phyloP scores from a whole-genome alignment of 2,797 vertebrate species.

The Micrastur ruficollis region DNA sequence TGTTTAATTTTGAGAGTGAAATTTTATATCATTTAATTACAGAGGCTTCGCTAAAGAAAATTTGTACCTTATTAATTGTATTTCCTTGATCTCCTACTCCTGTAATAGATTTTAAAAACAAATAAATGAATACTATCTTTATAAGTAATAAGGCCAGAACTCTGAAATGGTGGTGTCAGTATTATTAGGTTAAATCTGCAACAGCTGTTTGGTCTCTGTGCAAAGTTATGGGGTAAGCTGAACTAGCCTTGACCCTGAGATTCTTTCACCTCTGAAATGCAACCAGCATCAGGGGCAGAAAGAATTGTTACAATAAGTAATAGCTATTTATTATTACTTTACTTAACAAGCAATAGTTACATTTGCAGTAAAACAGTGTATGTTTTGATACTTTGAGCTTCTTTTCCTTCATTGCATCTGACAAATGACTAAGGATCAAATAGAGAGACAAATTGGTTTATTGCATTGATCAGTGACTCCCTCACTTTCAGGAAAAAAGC shows the following conservation, averaged over 20 bases:
- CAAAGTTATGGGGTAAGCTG: background rate
- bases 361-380: background rate
- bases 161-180: background rate
- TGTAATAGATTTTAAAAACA: background rate
- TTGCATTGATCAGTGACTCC: background rate
- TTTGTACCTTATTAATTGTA: background rate
- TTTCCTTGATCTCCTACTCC: background rate
- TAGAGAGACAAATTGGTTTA: background rate
- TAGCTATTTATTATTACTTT: background rate
- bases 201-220: background rate
- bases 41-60: background rate
- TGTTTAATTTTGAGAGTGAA: background rate
- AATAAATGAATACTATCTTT: background rate
- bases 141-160: background rate
- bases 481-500: background rate
- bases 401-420: background rate
- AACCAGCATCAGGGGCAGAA: background rate
- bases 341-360: background rate
- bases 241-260: constrained; percentile 26
- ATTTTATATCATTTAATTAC: background rate
- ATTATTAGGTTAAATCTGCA: background rate
- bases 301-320: background rate
- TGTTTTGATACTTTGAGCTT: background rate
- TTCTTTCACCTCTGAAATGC: constrained; percentile 4
- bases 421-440: background rate